Evolutionary conservation across 92 coral and sea anemone genomes (phyloP).

Genomic region (Pocillopora meandrina): DNA sequence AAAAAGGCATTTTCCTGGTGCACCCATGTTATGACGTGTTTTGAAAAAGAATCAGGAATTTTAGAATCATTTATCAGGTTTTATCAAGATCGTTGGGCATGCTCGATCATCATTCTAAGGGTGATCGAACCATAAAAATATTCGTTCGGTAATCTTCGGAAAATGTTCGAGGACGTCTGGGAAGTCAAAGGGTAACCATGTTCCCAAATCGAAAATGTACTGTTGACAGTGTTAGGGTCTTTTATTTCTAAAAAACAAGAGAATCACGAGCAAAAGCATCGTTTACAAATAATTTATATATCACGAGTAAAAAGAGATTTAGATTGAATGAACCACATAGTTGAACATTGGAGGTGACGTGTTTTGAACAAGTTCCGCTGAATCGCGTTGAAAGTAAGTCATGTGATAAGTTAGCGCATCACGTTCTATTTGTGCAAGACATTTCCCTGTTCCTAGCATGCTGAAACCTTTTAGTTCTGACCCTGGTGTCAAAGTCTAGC

Average conservation of each 20-base stretch:
- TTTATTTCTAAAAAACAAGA: not conserved
- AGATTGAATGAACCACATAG: too few relatives aligned
- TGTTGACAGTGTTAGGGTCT: too few relatives aligned
- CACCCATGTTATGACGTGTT: too few relatives aligned
- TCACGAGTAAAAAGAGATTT: not conserved
- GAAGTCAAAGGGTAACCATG: too few relatives aligned
- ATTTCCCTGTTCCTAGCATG: not conserved
- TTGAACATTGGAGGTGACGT: not conserved
- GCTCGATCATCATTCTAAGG: not conserved
- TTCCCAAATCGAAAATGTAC: too few relatives aligned
- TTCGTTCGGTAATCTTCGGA: not conserved
- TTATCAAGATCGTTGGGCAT: not conserved
- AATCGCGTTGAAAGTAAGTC: not conserved
- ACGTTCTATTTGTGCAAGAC: not conserved
- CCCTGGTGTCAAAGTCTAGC: too few relatives aligned
- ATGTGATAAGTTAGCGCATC: not conserved
- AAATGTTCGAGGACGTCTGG: not conserved
- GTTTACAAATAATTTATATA: too few relatives aligned
- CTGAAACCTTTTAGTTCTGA: too few relatives aligned
- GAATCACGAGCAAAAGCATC: not conserved
- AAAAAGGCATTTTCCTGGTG: too few relatives aligned
- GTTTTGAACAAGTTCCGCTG: slow-evolving; percentile 2
- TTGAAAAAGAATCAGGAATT: too few relatives aligned
- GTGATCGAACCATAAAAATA: not conserved
- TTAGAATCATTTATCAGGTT: too few relatives aligned